Conservation (phyloP, 2,797 vertebrate genomes). For the Lerista edwardsae region DNA sequence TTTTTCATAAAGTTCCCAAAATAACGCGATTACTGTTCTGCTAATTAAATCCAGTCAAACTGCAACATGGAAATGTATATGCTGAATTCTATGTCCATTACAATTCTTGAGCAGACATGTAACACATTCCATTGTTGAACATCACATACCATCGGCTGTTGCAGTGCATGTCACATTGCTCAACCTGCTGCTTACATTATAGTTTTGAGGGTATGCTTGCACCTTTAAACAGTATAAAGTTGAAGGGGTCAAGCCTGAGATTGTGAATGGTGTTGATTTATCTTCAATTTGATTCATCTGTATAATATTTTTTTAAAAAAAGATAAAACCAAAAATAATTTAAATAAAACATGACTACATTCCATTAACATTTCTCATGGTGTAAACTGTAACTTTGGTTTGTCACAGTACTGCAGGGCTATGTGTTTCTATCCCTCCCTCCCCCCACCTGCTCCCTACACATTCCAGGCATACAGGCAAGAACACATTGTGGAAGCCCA, state of each 20-base stretch:
- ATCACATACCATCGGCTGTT: conserved; percentile 62
- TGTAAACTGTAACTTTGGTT: neutral
- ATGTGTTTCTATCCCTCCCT: too few relatives aligned
- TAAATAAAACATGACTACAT: neutral
- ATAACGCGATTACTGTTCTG: neutral
- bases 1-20: conserved; percentile 3
- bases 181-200: conserved; percentile 58
- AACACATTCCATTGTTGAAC: neutral
- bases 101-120: neutral
- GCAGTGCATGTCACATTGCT: conserved; percentile 61
- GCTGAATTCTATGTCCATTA: neutral
- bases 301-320: neutral
- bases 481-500: neutral
- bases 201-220: neutral
- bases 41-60: neutral
- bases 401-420: neutral
- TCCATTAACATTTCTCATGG: neutral
- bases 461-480: neutral
- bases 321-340: neutral
- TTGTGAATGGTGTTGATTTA: conserved; percentile 21
- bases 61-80: neutral
- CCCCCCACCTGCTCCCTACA: neutral
- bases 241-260: conserved; percentile 41
- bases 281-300: conserved; percentile 48
- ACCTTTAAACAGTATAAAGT: conserved; percentile 70